Evolutionary conservation across 2,797 vertebrate genomes (phyloP), one percentile per base, ranked within the genome.

Genomic region (Leptoclinus maculatus): DNA sequence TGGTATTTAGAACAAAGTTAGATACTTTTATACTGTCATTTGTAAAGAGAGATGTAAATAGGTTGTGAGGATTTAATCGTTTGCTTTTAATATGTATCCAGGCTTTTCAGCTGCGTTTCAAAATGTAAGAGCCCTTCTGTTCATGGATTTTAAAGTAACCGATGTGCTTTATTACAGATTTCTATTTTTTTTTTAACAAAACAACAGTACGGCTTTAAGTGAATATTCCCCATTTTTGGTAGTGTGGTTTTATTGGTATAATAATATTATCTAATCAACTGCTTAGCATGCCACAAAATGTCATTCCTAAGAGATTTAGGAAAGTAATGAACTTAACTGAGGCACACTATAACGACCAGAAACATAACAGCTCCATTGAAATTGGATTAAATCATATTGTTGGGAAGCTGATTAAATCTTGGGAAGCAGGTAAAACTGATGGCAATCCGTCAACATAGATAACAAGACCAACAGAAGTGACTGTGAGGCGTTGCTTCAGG

Each of bases 351-450:
- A 82, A 70, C n/a, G 59, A 51, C n/a, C 66, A 64, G 71, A 80
- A 78, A 83, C 59, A 79, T 79, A 90, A 85, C 53, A 59, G 77
- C 32, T 14, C 49, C 77, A 79, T 66, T 90, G 53, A 84, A 79
- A 75, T 16, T 38, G 60, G 51, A 60, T 79, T 57, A 74, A 76
- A 85, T 82, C 41, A 68, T 75, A 53, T 56, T 82, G 76, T 73
- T 82, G 41, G 41, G 65, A 82, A 69, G 70, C 64, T 65, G 74
- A 88, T 84, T 83, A 62, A 77, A 83, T 73, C 25, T 5, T 32
- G n/a, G 29, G 13, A 76, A 73, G 64, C 62, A 56, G 74, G 73
- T 64, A 72, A 71, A 71, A 84, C 29, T 12, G 16, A 78, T 23
- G 69, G 65, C 57, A 76, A 71, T 68, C 39, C 2, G 7, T 72